These are phyloP conservation scores for Glaucopsyche alexis DNA, from an alignment of 2,888 invertebrate genomes.

Conservation along the genomic window DNA sequence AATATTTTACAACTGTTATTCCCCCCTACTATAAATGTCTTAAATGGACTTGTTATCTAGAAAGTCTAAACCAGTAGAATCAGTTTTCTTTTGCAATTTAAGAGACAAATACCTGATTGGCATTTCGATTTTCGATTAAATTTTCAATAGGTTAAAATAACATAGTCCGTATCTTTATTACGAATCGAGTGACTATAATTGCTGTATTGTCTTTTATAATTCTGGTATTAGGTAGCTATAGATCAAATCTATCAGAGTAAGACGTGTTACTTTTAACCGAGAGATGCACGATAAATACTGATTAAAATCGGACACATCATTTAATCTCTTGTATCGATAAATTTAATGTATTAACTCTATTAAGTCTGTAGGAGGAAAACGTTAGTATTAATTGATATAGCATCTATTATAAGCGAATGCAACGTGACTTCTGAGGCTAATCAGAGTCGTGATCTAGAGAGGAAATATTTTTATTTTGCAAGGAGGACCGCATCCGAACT, in stretches of 20 bases:
- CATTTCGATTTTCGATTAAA: slow-evolving; percentile 3
- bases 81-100: neutral
- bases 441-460: neutral
- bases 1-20: neutral
- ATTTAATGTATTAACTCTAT: neutral
- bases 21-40: neutral
- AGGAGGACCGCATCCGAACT: neutral
- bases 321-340: neutral
- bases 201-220: neutral
- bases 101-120: neutral
- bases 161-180: neutral
- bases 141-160: neutral
- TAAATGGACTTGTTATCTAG: neutral
- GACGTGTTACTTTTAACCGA: neutral
- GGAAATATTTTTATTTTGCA: neutral
- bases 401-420: neutral
- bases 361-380: neutral
- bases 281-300: neutral
- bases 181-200: neutral
- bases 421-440: neutral
- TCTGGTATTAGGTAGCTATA: neutral
- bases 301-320: neutral
- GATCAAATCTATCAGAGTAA: neutral
- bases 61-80: neutral
- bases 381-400: slow-evolving; percentile 2